Base-by-base conservation (phyloP, 2,113 vertebrate genomes). In the Telmatochromis sp. region DNA sequence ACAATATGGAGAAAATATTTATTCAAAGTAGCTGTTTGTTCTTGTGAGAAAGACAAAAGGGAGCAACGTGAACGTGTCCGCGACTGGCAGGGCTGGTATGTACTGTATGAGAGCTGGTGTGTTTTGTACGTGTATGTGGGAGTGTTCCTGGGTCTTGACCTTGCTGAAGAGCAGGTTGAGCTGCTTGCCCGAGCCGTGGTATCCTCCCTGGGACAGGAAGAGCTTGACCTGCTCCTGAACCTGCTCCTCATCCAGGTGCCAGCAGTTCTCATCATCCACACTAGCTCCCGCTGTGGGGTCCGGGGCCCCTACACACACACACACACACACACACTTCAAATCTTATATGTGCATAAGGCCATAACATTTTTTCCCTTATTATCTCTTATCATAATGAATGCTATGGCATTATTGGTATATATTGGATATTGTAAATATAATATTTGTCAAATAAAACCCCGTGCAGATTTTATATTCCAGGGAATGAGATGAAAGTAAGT, bases 161-260 rank as follows among this genome's bases (percentile, higher is more conserved):
- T 99, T 99, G 95, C 98, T 98, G 97, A 99, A 99, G 92, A 99
- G 98, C 94, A 99, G 97, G 97, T 99, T 99, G 95, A 99, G 99
- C 91, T 99, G 99, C 94, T 99, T 99, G 95, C 99, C 98, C 90
- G 99, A 99, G 96, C 99, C 98, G 60, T 99, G 98, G 96, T 99
- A 99, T 89, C 98, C 98, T 10, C 98, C 98, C 95, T 99, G 99
- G 82, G 98, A 99, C 51, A 99, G 98, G 95, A 99, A 99, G 86
- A 99, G 97, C 95, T 99, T 99, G 93, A 99, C 99, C 95, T 99
- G 99, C 95, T 99, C 98, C 96, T 99, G 98, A 92, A 99, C 98
- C 94, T 99, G 99, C 92, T 99, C 99, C 95, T 99, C 99, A 86
- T 99, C 98, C 95, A 99, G 96, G 96, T 99, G 98, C 99, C 99